Evolutionary conservation across 2,797 vertebrate genomes (phyloP).

Genomic region (Catharus ustulatus): DNA sequence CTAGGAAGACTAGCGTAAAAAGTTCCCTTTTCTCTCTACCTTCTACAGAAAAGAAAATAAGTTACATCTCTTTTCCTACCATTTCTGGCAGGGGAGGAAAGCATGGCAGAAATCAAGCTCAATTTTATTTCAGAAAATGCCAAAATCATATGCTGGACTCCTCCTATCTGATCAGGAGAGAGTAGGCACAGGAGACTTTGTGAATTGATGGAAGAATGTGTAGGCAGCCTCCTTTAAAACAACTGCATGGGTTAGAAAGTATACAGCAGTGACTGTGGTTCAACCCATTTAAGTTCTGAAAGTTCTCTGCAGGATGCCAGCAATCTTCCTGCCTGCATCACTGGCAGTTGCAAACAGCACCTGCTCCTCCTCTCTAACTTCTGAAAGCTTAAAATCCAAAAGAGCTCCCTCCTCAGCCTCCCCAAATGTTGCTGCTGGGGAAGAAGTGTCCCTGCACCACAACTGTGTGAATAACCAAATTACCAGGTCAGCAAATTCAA

Average conservation of each 20-base stretch:
- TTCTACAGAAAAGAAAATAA: not conserved
- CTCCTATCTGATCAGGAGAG: slow-evolving; percentile 29
- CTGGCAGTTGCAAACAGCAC: not conserved
- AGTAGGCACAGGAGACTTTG: slow-evolving; percentile 36
- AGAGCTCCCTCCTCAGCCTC: not conserved
- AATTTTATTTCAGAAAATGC: slow-evolving; percentile 24
- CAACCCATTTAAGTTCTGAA: slow-evolving; percentile 38
- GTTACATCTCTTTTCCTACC: not conserved
- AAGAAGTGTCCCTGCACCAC: not conserved
- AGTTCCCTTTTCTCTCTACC: not conserved
- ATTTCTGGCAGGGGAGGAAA: not conserved
- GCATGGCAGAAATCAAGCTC: not conserved
- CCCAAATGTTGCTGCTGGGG: not conserved
- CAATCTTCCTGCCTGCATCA: slow-evolving; percentile 26
- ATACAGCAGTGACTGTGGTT: slow-evolving; percentile 43
- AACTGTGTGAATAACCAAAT: not conserved
- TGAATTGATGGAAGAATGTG: slow-evolving; percentile 54
- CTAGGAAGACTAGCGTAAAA: not conserved
- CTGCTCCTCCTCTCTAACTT: not conserved
- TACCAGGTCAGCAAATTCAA: not conserved
- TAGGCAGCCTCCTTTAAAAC: slow-evolving; percentile 63
- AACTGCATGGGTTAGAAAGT: slow-evolving; percentile 29
- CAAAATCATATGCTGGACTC: slow-evolving; percentile 12
- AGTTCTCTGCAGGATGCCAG: slow-evolving; percentile 41
- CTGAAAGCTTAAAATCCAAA: not conserved